These are phyloP conservation scores for Paradoxurus hermaphroditus DNA, from an alignment of 2,113 vertebrate species.

Conservation along the genomic window DNA sequence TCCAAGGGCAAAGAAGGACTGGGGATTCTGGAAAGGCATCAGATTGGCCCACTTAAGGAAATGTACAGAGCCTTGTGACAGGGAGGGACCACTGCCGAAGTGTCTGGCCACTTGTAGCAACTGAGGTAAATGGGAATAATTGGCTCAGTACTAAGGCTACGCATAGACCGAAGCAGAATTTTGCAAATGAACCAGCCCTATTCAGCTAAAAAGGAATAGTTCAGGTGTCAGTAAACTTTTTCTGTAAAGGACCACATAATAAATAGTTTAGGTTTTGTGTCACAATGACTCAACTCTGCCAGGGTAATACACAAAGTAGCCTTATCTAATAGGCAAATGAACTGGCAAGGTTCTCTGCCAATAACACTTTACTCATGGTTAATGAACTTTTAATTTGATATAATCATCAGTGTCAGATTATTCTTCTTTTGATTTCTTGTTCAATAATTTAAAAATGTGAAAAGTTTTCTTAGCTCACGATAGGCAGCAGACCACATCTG, in stretches of 20 bases:
- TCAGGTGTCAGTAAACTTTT: background rate
- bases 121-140: background rate
- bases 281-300: background rate
- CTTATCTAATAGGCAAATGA: background rate
- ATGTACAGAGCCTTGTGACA: background rate
- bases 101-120: background rate
- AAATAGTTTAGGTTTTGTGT: background rate
- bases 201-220: background rate
- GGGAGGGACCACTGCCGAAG: background rate
- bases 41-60: background rate
- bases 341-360: background rate
- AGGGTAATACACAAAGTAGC: background rate
- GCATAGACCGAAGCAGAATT: background rate
- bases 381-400: background rate
- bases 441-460: background rate
- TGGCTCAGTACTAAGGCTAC: background rate
- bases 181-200: background rate
- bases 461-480: background rate
- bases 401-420: background rate
- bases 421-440: background rate
- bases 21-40: no score
- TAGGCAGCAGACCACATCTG: background rate
- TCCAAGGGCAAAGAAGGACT: background rate
- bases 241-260: background rate
- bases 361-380: background rate